phyloP scores from a whole-genome alignment of 2,888 invertebrate species.

The Thymelicus lineola region DNA sequence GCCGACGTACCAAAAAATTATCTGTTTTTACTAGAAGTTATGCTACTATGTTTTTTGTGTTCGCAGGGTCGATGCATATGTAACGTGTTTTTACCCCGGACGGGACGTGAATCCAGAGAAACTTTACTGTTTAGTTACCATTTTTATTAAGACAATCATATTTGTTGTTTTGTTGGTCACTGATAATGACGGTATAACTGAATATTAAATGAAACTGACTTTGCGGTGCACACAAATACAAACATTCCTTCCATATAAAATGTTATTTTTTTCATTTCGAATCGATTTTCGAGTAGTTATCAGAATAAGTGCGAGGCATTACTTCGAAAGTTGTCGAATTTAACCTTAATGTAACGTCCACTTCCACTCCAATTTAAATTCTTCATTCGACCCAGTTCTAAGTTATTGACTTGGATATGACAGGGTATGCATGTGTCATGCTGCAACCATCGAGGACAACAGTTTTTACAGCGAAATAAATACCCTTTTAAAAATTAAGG shows the following conservation, averaged over 20 bases:
- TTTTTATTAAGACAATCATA: too few relatives aligned
- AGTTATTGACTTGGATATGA: slow-evolving; percentile 30
- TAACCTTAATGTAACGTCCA: slow-evolving; percentile 20
- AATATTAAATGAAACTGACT: too few relatives aligned
- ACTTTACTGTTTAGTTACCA: too few relatives aligned
- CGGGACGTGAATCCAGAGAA: too few relatives aligned
- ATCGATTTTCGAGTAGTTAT: slow-evolving; percentile 18
- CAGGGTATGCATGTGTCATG: slow-evolving; percentile 29
- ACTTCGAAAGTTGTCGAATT: slow-evolving; percentile 30
- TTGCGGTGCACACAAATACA: background rate
- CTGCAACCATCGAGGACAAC: slow-evolving; percentile 13
- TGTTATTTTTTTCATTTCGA: background rate
- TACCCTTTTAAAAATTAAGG: background rate
- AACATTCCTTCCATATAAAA: background rate
- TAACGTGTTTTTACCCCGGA: too few relatives aligned
- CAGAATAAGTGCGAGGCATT: slow-evolving; percentile 20
- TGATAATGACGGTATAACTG: too few relatives aligned
- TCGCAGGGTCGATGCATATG: too few relatives aligned
- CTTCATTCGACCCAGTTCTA: slow-evolving; percentile 33
- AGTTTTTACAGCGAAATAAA: slow-evolving; percentile 7
- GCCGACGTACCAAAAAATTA: too few relatives aligned
- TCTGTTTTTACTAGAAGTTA: too few relatives aligned
- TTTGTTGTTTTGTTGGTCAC: too few relatives aligned
- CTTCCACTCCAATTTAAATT: slow-evolving; percentile 31
- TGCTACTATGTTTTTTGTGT: too few relatives aligned